phyloP scores from a whole-genome alignment of 2,888 invertebrate species.

The Alviniconcha strummeri region DNA sequence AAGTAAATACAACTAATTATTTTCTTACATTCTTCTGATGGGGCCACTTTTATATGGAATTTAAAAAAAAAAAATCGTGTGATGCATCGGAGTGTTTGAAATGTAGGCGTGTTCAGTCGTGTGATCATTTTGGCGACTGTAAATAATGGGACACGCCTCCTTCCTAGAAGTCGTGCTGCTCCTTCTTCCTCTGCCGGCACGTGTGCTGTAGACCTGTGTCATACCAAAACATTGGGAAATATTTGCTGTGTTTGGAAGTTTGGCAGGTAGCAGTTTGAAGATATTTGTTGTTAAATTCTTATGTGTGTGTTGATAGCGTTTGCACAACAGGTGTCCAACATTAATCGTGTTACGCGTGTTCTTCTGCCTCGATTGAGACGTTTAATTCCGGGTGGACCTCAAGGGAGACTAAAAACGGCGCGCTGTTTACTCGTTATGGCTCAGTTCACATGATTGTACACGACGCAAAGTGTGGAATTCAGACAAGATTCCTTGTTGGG shows the following conservation, averaged over 20 bases:
- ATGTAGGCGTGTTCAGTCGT: not conserved
- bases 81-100: not conserved
- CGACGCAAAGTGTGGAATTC: not conserved
- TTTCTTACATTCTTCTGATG: not conserved
- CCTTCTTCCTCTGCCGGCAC: too few species aligned
- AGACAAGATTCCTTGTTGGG: not conserved
- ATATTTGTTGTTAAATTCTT: too few species aligned
- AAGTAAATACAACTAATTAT: slow-evolving; percentile 7
- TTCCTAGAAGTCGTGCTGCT: not conserved
- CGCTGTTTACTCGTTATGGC: not conserved
- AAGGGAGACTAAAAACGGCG: not conserved
- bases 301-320: too few species aligned
- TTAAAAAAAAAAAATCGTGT: not conserved
- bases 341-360: not conserved
- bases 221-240: too few species aligned
- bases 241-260: too few species aligned
- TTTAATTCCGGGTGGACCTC: slow-evolving; percentile 17
- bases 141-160: slow-evolving; percentile 26
- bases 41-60: not conserved
- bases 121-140: not conserved
- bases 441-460: not conserved
- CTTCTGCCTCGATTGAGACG: not conserved
- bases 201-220: too few species aligned
- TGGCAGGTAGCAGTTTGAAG: too few species aligned
- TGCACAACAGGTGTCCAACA: not conserved